Evolutionary conservation across 2,888 invertebrate genomes (phyloP).

Genomic region (Bellardia pandia): DNA sequence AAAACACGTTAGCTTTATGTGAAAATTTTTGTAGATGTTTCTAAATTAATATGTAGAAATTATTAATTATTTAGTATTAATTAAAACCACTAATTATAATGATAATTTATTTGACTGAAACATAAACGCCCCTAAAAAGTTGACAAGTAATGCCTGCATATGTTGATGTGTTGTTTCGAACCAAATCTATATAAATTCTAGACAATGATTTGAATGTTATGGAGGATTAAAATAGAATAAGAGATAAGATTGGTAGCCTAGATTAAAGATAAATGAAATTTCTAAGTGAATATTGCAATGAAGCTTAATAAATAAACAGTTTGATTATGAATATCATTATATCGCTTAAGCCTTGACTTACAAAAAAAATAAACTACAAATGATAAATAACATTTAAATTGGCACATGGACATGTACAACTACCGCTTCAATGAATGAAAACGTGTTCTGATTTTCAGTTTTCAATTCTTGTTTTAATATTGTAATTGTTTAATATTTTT

Average conservation of each 20-base stretch:
- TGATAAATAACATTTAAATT: too few species aligned
- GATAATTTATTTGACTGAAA: not conserved
- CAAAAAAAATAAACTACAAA: too few species aligned
- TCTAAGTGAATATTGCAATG: not conserved
- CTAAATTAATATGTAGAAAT: not conserved
- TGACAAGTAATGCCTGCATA: not conserved
- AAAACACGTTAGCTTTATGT: not conserved
- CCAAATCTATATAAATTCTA: not conserved
- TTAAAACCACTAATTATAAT: constrained; percentile 24
- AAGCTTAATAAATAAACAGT: not conserved
- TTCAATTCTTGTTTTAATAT: too few species aligned
- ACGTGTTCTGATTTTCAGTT: too few species aligned
- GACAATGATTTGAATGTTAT: not conserved
- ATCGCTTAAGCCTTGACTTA: too few species aligned
- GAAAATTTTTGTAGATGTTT: not conserved
- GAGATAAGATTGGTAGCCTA: not conserved
- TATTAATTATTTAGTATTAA: not conserved
- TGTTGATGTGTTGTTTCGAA: too few species aligned
- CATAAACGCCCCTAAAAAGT: constrained; percentile 51
- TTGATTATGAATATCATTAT: too few species aligned
- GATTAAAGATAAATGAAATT: not conserved
- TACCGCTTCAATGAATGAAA: too few species aligned
- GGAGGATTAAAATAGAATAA: not conserved
- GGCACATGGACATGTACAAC: too few species aligned
- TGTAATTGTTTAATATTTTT: too few species aligned